phyloP scores from a whole-genome alignment of 2,113 vertebrate genomes.

The Prietella phreatophila region DNA sequence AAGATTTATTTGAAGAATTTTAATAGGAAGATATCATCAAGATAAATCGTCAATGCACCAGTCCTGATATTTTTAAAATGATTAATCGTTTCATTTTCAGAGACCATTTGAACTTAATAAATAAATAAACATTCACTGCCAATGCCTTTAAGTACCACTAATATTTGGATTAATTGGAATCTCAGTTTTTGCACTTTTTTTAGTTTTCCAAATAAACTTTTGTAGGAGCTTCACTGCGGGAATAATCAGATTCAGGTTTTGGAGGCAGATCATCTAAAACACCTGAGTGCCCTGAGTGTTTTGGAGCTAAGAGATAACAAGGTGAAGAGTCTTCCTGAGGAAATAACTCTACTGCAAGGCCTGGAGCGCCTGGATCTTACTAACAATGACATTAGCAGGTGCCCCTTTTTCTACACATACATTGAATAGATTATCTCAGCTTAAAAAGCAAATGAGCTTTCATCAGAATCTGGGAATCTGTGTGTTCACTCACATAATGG shows the following conservation, averaged over 20 bases:
- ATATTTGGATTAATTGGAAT: not conserved
- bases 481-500: not conserved
- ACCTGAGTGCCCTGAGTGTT: slow-evolving; percentile 79
- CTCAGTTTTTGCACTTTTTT: not conserved
- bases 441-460: not conserved
- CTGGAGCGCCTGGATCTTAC: slow-evolving; percentile 88
- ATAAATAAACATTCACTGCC: not conserved
- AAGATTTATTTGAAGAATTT: not conserved
- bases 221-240: slow-evolving; percentile 87
- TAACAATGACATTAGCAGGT: slow-evolving; percentile 93
- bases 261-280: slow-evolving; percentile 76
- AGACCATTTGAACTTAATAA: not conserved
- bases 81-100: not conserved
- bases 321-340: slow-evolving; percentile 82
- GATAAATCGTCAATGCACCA: too few relatives aligned
- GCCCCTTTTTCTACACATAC: not conserved
- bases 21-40: too few relatives aligned
- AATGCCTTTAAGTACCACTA: not conserved
- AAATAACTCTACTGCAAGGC: slow-evolving; percentile 78
- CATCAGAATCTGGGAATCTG: not conserved
- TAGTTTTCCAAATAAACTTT: not conserved
- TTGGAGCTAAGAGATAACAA: slow-evolving; percentile 95
- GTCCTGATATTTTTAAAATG: not conserved
- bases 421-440: not conserved
- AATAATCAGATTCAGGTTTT: slow-evolving; percentile 89